These are phyloP conservation scores for Trinorchestia longiramus DNA, from an alignment of 1,140 invertebrate species.

Conservation along the genomic window DNA sequence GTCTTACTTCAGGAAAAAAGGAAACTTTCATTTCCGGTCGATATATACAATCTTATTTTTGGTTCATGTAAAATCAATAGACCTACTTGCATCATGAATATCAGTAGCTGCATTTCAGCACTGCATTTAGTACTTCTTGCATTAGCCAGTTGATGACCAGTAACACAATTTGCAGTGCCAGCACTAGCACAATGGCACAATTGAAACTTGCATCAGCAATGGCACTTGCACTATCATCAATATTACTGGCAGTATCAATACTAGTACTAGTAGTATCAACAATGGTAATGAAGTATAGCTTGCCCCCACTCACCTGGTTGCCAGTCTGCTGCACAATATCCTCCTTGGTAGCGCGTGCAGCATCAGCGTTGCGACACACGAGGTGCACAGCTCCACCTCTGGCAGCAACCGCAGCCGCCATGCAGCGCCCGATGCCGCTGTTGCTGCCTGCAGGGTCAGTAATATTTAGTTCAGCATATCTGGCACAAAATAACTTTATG, in stretches of 20 bases:
- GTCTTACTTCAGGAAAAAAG: too few relatives aligned
- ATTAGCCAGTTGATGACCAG: neutral
- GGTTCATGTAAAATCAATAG: too few relatives aligned
- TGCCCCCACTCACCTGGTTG: constrained; percentile 57
- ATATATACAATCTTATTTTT: too few relatives aligned
- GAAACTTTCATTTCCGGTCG: too few relatives aligned
- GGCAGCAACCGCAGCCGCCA: constrained; percentile 69
- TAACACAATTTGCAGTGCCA: neutral
- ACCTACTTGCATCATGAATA: neutral
- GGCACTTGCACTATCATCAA: neutral
- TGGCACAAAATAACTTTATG: too few relatives aligned
- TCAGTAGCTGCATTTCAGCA: neutral
- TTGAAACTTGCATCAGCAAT: neutral
- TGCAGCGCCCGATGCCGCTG: constrained; percentile 71
- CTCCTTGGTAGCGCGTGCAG: constrained; percentile 58
- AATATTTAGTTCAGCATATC: neutral
- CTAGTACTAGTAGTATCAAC: neutral
- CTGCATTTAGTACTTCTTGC: neutral
- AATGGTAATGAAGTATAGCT: neutral
- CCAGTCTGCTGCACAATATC: constrained; percentile 57
- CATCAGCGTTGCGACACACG: constrained; percentile 71
- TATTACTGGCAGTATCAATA: neutral
- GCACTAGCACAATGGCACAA: neutral
- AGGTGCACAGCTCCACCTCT: constrained; percentile 72
- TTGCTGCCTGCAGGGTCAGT: constrained; percentile 69